These are phyloP conservation scores for Meteorus sp. DNA, from an alignment of 1,140 invertebrate species.

Conservation along the genomic window DNA sequence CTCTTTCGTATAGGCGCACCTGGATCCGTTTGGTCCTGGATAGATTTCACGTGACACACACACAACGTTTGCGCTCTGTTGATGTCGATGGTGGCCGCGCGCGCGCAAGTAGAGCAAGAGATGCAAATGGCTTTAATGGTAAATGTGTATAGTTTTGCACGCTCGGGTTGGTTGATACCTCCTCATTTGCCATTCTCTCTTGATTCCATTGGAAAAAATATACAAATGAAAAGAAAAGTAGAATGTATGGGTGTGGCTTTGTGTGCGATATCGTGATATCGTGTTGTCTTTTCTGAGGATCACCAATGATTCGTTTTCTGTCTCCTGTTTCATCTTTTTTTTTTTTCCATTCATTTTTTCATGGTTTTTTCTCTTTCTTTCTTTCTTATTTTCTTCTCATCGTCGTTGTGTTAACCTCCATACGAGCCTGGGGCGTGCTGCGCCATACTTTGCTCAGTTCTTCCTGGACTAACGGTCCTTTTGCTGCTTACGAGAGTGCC, in stretches of 20 bases:
- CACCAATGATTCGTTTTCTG: slow-evolving; percentile 2
- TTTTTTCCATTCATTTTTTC: neutral
- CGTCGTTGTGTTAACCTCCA: slow-evolving; percentile 24
- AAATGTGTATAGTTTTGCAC: neutral
- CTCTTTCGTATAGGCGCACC: slow-evolving; percentile 4
- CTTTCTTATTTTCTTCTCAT: slow-evolving; percentile 1
- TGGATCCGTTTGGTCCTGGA: slow-evolving; percentile 2
- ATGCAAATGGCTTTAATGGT: slow-evolving; percentile 26
- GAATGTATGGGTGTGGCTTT: slow-evolving; percentile 12
- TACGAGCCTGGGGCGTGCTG: slow-evolving; percentile 30
- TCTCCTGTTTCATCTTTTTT: slow-evolving; percentile 15
- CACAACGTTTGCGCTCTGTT: neutral
- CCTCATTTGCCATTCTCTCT: slow-evolving; percentile 13
- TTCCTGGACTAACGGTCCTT: slow-evolving; percentile 32
- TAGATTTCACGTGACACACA: slow-evolving; percentile 12
- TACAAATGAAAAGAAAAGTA: neutral
- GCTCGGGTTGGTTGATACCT: too few species aligned
- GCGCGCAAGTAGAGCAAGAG: slow-evolving; percentile 25
- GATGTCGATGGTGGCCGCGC: neutral
- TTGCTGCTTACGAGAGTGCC: neutral
- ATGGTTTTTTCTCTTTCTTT: slow-evolving; percentile 18
- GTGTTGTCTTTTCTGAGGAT: slow-evolving; percentile 4
- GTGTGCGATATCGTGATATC: slow-evolving; percentile 14
- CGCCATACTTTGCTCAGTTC: slow-evolving; percentile 26
- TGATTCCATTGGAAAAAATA: neutral